These are phyloP conservation scores for Helostoma temminkii DNA, from an alignment of 2,797 vertebrate genomes.

Conservation along the genomic window DNA sequence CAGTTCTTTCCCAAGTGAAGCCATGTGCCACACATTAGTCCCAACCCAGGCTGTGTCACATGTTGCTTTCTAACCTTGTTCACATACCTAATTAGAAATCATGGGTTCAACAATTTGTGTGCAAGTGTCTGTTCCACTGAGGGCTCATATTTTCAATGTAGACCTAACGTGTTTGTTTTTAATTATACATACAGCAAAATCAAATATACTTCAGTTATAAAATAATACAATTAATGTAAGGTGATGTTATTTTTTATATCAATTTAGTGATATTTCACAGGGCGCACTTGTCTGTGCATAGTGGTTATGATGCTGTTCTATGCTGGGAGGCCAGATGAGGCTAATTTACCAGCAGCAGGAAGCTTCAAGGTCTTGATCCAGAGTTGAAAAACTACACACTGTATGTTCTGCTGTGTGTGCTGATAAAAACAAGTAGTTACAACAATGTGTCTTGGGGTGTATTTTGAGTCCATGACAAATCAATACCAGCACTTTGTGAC, in stretches of 20 bases:
- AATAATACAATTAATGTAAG: too few relatives aligned
- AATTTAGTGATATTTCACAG: too few relatives aligned
- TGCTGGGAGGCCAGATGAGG: background rate
- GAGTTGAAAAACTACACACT: background rate
- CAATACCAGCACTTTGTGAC: background rate
- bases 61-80: background rate
- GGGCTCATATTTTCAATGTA: background rate
- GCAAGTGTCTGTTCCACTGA: too few relatives aligned
- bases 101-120: too few relatives aligned
- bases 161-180: too few relatives aligned
- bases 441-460: background rate
- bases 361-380: background rate
- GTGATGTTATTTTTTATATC: background rate
- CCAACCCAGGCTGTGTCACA: background rate
- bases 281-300: background rate
- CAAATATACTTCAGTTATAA: too few relatives aligned
- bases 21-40: too few relatives aligned
- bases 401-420: constrained; percentile 5
- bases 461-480: background rate
- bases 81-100: background rate
- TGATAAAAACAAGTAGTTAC: background rate
- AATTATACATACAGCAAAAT: too few relatives aligned
- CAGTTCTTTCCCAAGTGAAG: too few relatives aligned
- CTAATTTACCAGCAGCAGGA: constrained; percentile 2
- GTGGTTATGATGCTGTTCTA: background rate